Conservation (phyloP, 2,113 vertebrate species). For the Toxotes jaculatrix region DNA sequence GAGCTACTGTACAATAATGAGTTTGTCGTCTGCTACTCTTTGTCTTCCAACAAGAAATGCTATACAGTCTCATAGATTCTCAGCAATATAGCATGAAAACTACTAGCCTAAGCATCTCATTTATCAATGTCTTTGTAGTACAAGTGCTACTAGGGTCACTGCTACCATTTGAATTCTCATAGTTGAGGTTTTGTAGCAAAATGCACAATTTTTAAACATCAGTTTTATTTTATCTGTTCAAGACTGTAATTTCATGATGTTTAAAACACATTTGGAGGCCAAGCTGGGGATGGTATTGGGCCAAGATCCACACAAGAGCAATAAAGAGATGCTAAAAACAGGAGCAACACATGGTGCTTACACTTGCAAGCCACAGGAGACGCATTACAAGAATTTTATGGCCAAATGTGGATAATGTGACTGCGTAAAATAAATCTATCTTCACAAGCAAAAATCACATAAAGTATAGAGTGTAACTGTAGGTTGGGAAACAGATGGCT, state of each 20-base stretch:
- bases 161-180: background rate
- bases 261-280: background rate
- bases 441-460: background rate
- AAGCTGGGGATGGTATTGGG: background rate
- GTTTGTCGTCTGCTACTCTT: constrained; percentile 19
- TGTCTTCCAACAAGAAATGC: constrained; percentile 24
- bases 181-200: background rate
- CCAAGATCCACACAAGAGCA: background rate
- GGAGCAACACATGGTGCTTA: background rate
- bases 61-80: constrained; percentile 13
- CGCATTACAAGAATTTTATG: background rate
- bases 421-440: background rate
- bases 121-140: constrained; percentile 12
- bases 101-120: constrained; percentile 3
- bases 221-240: constrained; percentile 1
- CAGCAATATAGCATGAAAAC: constrained; percentile 20
- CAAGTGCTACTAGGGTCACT: background rate
- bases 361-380: background rate
- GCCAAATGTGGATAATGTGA: background rate
- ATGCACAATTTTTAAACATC: background rate
- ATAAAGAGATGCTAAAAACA: background rate
- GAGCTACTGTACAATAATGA: constrained; percentile 34
- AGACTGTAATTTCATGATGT: background rate
- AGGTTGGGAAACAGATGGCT: constrained; percentile 34
- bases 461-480: background rate